Evolutionary conservation across 2,113 vertebrate genomes (phyloP).

Genomic region (Odocoileus hemionus): DNA sequence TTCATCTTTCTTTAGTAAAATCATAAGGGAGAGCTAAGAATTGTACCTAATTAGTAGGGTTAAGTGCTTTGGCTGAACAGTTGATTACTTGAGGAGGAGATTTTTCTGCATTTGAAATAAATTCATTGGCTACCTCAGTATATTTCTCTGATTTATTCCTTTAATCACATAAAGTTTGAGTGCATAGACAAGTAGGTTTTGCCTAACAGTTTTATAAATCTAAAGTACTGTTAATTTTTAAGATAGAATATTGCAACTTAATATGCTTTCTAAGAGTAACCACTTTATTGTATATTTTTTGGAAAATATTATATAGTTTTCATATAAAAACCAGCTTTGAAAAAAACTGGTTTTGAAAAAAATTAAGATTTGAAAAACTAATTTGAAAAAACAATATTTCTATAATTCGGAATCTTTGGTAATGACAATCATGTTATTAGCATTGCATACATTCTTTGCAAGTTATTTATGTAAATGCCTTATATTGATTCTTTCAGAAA

Average conservation of each 20-base stretch:
- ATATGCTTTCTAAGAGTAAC: not conserved
- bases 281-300: constrained; percentile 11
- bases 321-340: not conserved
- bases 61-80: not conserved
- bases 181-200: not conserved
- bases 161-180: not conserved
- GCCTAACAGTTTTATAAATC: not conserved
- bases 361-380: not conserved
- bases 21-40: not conserved
- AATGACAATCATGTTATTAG: not conserved
- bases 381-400: constrained; percentile 12
- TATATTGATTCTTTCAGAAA: constrained; percentile 80
- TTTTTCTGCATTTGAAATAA: constrained; percentile 5
- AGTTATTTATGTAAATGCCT: constrained; percentile 3
- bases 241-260: not conserved
- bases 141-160: not conserved
- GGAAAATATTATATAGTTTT: not conserved
- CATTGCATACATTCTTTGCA: not conserved
- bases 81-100: not conserved
- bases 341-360: constrained; percentile 16
- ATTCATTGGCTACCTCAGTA: not conserved
- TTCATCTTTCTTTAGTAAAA: not conserved
- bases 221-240: not conserved
- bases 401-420: not conserved
- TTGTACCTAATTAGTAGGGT: not conserved